Conservation (phyloP, 2,797 vertebrate genomes). For the Macropodus opercularis region DNA sequence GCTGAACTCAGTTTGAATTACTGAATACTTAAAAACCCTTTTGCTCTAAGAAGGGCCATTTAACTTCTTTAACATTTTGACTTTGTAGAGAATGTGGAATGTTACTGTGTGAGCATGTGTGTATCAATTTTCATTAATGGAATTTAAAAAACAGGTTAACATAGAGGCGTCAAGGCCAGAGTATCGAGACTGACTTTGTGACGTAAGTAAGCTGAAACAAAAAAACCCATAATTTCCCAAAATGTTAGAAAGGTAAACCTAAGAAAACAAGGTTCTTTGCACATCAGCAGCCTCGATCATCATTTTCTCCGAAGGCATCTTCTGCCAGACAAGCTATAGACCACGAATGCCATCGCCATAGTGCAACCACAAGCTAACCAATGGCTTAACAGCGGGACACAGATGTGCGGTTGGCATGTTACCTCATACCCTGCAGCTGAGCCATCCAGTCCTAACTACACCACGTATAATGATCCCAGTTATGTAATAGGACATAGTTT, state of each 20-base stretch:
- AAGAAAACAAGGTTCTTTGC: not conserved
- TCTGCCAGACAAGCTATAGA: slow-evolving; percentile 41
- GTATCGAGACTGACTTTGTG: not conserved
- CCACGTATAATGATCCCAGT: slow-evolving; percentile 51
- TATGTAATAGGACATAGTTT: slow-evolving; percentile 43
- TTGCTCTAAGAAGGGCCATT: not conserved
- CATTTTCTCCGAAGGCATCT: slow-evolving; percentile 23
- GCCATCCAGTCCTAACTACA: slow-evolving; percentile 44
- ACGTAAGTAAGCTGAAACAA: not conserved
- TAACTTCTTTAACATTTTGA: not conserved
- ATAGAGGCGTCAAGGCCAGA: not conserved
- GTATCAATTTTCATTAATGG: not conserved
- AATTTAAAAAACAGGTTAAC: too few species aligned
- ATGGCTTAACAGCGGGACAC: slow-evolving; percentile 56
- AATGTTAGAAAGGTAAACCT: slow-evolving; percentile 4
- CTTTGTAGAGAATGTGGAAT: slow-evolving; percentile 3
- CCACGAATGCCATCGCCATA: slow-evolving; percentile 52
- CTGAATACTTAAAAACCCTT: slow-evolving; percentile 3
- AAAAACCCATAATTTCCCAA: slow-evolving; percentile 10
- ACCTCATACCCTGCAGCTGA: slow-evolving; percentile 58
- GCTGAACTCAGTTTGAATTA: slow-evolving; percentile 31
- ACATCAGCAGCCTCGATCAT: not conserved
- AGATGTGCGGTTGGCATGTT: slow-evolving; percentile 64
- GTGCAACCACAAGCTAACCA: slow-evolving; percentile 67
- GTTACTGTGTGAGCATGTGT: not conserved